Percentiles rank a stretch among this genome's conserved stretches.
These are phyloP conservation scores for Danionella dracula DNA, from an alignment of 2,797 vertebrate genomes.

Conservation along the genomic window DNA sequence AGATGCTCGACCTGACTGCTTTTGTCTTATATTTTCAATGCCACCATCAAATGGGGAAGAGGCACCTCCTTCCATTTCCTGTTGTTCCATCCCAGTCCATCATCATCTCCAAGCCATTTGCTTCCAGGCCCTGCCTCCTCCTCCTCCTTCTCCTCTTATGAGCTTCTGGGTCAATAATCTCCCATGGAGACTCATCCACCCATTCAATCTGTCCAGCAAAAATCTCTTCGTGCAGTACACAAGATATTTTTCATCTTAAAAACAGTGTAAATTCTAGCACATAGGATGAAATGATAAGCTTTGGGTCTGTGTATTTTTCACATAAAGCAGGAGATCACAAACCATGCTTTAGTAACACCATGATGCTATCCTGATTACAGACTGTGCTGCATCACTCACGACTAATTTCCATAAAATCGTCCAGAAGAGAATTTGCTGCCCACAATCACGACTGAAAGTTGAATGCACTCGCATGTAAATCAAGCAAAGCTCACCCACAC, in stretches of 20 bases:
- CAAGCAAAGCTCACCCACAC: constrained; percentile 11
- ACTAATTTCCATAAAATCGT: constrained; percentile 2
- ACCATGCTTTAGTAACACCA: too few relatives aligned
- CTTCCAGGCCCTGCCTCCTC: constrained; percentile 55
- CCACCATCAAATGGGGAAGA: not conserved
- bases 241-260: too few relatives aligned
- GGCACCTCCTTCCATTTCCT: constrained; percentile 40
- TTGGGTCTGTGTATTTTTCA: too few relatives aligned
- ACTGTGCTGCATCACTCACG: not conserved
- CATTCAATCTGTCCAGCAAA: constrained; percentile 50
- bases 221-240: constrained; percentile 47
- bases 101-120: constrained; percentile 37
- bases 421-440: not conserved
- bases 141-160: constrained; percentile 52
- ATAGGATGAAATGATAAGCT: too few relatives aligned
- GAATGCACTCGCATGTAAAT: constrained; percentile 7
- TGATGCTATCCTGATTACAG: not conserved
- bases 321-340: too few relatives aligned
- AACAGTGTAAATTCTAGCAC: too few relatives aligned
- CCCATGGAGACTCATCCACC: constrained; percentile 57
- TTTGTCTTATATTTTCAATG: not conserved
- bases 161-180: constrained; percentile 71
- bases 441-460: not conserved
- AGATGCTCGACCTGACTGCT: not conserved
- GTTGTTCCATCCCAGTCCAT: constrained; percentile 46